Conservation (phyloP, 2,888 invertebrate genomes). For the Saturnia japonica region DNA sequence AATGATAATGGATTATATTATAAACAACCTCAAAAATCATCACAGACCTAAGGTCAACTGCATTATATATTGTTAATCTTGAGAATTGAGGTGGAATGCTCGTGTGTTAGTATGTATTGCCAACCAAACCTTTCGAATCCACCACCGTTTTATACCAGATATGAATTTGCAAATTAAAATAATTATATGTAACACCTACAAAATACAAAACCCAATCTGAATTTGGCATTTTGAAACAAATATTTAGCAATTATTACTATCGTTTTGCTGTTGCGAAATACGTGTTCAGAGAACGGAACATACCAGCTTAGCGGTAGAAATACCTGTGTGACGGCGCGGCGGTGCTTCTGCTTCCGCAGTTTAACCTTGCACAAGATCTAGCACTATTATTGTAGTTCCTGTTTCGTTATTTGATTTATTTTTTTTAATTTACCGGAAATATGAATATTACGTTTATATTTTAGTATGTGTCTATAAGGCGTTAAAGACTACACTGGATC, state of each 20-base stretch:
- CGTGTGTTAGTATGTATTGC: background rate
- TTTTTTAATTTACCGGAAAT: background rate
- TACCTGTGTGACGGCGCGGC: background rate
- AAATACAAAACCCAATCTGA: too few relatives aligned
- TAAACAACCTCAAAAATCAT: background rate
- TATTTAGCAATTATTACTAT: too few relatives aligned
- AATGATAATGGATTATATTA: background rate
- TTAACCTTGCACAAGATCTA: background rate
- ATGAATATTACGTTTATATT: background rate
- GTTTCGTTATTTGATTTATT: constrained; percentile 8
- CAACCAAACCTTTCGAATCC: background rate
- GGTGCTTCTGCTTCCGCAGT: background rate
- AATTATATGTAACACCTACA: too few relatives aligned
- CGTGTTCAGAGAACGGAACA: too few relatives aligned
- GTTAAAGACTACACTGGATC: background rate
- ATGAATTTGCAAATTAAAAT: too few relatives aligned
- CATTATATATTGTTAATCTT: background rate
- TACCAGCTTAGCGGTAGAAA: background rate
- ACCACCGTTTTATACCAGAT: too few relatives aligned
- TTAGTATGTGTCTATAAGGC: background rate
- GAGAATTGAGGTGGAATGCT: background rate
- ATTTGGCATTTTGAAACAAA: too few relatives aligned
- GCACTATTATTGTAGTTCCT: constrained; percentile 9
- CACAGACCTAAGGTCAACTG: background rate
- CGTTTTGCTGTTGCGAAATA: too few relatives aligned